A percentile compares a stretch with the other conserved stretches of the same genome.
phyloP scores from a whole-genome alignment of 1,140 invertebrate species.

The Rhyacophila brunnea region DNA sequence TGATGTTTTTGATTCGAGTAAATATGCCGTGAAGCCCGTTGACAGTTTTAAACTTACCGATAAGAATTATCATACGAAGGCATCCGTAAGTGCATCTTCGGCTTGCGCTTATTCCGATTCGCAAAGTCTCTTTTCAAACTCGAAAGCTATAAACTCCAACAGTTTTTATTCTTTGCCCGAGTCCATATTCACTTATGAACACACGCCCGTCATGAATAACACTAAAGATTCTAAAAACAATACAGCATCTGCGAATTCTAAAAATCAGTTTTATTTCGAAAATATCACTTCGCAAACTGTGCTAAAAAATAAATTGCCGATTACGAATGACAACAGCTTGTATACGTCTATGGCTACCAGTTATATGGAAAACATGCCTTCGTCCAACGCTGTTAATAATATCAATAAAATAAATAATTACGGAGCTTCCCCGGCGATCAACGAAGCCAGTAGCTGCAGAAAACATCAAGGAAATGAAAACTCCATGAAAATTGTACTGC shows the following conservation, averaged over 20 bases:
- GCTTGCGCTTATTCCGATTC: conserved; percentile 23
- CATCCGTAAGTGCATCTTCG: conserved; percentile 4
- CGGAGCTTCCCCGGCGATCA: conserved; percentile 2
- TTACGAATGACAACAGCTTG: conserved; percentile 5
- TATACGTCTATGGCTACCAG: conserved; percentile 6
- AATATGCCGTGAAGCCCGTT: conserved; percentile 2
- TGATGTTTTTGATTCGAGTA: not conserved
- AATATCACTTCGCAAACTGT: conserved; percentile 7
- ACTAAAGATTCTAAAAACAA: conserved; percentile 14
- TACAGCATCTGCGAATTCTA: conserved; percentile 6
- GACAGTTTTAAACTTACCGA: conserved; percentile 1
- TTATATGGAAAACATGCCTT: conserved; percentile 6
- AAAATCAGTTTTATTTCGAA: conserved; percentile 21
- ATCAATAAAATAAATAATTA: conserved; percentile 15
- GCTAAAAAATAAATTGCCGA: conserved; percentile 11
- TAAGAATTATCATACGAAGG: not conserved
- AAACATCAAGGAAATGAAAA: conserved; percentile 13
- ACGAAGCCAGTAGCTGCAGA: conserved; percentile 13
- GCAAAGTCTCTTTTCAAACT: conserved; percentile 17
- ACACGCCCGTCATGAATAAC: conserved; percentile 19
- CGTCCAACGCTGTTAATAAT: conserved; percentile 13
- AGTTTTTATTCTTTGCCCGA: conserved; percentile 20
- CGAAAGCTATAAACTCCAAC: conserved; percentile 14
- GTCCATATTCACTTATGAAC: conserved; percentile 32
- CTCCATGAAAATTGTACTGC: conserved; percentile 22